Conservation (phyloP, 2,888 invertebrate species). For the Acronicta psi region DNA sequence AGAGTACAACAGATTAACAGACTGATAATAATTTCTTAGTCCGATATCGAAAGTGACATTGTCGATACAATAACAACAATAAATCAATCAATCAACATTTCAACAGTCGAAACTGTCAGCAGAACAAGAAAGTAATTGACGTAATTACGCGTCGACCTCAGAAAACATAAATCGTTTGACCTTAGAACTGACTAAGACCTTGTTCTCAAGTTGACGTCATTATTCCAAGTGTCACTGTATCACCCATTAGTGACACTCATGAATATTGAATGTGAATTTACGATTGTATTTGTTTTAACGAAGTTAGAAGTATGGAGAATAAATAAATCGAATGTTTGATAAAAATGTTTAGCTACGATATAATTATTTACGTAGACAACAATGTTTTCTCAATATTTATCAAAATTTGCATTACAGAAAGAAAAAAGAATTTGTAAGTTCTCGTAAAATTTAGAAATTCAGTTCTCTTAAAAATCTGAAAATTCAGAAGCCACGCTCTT, state of each 20-base stretch:
- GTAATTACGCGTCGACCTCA: slow-evolving; percentile 54
- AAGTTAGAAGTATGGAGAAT: no score
- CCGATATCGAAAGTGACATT: slow-evolving; percentile 31
- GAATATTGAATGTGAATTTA: slow-evolving; percentile 24
- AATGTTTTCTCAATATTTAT: no score
- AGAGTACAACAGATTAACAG: slow-evolving; percentile 24
- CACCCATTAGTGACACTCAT: slow-evolving; percentile 14
- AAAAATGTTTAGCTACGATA: no score
- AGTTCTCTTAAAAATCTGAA: no score
- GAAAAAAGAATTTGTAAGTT: no score
- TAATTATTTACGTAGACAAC: no score
- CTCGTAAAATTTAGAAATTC: no score
- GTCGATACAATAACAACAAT: slow-evolving; percentile 37
- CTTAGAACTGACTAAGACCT: slow-evolving; percentile 53
- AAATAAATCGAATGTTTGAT: no score
- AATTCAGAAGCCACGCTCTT: no score
- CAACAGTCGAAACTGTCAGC: slow-evolving; percentile 47
- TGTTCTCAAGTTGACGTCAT: slow-evolving; percentile 45
- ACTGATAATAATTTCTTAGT: slow-evolving; percentile 3
- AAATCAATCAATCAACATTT: slow-evolving; percentile 51
- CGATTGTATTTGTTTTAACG: neutral
- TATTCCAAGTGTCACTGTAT: slow-evolving; percentile 32
- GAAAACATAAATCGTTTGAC: slow-evolving; percentile 52
- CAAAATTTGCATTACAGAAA: no score
- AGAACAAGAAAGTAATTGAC: slow-evolving; percentile 56